phyloP scores from a whole-genome alignment of 2,888 invertebrate species.

The Pollenia angustigena region DNA sequence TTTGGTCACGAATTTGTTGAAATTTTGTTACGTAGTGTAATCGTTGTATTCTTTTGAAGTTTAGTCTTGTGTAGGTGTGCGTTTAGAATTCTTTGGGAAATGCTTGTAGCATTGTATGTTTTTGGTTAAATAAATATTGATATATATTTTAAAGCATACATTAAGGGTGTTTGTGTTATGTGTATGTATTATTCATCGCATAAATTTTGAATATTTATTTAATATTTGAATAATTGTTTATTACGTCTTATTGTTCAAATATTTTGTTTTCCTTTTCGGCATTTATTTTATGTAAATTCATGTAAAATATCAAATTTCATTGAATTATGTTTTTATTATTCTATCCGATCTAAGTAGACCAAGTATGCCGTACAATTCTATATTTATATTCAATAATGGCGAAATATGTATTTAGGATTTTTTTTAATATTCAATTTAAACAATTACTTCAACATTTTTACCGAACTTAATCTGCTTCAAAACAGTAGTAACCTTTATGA shows the following conservation, averaged over 20 bases:
- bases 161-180: constrained; percentile 6
- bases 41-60: neutral
- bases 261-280: neutral
- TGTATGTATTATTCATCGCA: constrained; percentile 12
- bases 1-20: too few species aligned
- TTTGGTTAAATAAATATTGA: constrained; percentile 15
- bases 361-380: too few species aligned
- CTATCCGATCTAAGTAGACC: too few species aligned
- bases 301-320: neutral
- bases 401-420: too few species aligned
- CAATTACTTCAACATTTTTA: too few species aligned
- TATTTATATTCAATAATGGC: too few species aligned
- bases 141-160: constrained; percentile 11
- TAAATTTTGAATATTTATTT: constrained; percentile 32
- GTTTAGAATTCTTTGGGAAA: neutral
- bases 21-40: too few species aligned
- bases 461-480: too few species aligned
- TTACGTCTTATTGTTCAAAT: constrained; percentile 19
- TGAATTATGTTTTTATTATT: neutral
- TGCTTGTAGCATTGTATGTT: neutral
- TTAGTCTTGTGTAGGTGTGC: neutral
- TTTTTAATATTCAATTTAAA: too few species aligned
- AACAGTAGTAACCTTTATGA: too few species aligned
- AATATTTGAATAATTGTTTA: neutral
- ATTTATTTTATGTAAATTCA: neutral